Evolutionary conservation across 2,113 vertebrate genomes (phyloP).

Genomic region (Talpa occidentalis): DNA sequence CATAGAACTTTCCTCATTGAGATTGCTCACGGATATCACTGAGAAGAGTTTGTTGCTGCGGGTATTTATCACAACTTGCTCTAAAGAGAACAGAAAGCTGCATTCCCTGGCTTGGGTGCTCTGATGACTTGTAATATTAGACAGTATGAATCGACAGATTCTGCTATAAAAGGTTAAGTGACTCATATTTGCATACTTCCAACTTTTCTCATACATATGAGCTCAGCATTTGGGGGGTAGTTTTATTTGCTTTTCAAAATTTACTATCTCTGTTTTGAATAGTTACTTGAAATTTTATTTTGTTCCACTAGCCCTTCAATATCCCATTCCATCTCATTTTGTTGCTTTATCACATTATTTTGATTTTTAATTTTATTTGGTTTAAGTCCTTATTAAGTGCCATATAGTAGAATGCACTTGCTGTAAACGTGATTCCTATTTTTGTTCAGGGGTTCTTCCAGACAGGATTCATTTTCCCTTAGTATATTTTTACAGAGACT

Average conservation of each 20-base stretch:
- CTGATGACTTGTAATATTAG: not conserved
- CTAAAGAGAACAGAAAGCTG: too few relatives aligned
- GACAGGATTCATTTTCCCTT: not conserved
- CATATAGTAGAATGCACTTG: not conserved
- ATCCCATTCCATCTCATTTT: not conserved
- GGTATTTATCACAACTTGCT: too few relatives aligned
- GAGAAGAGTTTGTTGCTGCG: not conserved
- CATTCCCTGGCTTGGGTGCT: not conserved
- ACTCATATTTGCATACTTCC: not conserved
- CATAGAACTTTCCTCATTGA: not conserved
- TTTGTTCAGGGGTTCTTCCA: not conserved
- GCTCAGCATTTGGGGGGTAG: not conserved
- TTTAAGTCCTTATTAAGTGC: not conserved
- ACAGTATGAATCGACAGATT: not conserved
- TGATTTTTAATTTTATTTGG: not conserved
- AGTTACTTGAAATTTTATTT: constrained; percentile 23
- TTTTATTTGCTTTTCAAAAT: not conserved
- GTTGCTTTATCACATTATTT: not conserved
- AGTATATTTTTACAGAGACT: not conserved
- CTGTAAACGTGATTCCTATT: not conserved
- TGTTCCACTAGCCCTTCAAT: not conserved
- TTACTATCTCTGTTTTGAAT: not conserved
- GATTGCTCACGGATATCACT: not conserved
- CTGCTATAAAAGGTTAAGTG: not conserved
- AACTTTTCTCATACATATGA: not conserved